A percentile compares a stretch with the other conserved stretches of the same genome.
Conservation (phyloP, 1,140 invertebrate genomes). For the Macrocentrus cingulum region DNA sequence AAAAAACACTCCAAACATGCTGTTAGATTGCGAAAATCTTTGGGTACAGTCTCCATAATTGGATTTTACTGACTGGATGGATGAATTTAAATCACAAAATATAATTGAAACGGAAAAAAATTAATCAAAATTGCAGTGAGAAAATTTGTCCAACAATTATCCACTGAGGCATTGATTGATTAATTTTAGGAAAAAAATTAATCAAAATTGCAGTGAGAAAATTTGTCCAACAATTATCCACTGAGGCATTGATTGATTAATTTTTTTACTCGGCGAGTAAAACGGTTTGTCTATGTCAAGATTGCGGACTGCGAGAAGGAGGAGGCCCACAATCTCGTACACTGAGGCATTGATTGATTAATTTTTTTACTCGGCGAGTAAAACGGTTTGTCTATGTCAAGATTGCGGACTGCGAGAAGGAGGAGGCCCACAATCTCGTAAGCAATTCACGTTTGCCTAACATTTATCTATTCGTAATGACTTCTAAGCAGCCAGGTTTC, state of each 20-base stretch:
- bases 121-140: background rate
- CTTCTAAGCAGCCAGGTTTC: slow-evolving; percentile 2
- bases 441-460: slow-evolving; percentile 54
- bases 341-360: too few species aligned
- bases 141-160: too few species aligned
- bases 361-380: background rate
- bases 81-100: background rate
- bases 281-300: slow-evolving; percentile 40
- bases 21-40: too few species aligned
- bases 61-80: too few species aligned
- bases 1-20: too few species aligned
- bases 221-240: too few species aligned
- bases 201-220: background rate
- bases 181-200: too few species aligned
- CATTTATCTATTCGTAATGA: slow-evolving; percentile 52
- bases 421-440: slow-evolving; percentile 83
- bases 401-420: slow-evolving; percentile 82
- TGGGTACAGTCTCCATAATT: too few species aligned
- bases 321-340: slow-evolving; percentile 82
- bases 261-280: background rate
- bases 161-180: too few species aligned
- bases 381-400: slow-evolving; percentile 37
- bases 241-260: too few species aligned
- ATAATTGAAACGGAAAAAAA: background rate
- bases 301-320: slow-evolving; percentile 84